phyloP scores from a whole-genome alignment of 2,113 vertebrate species.

The Cricetomys ansorgei region DNA sequence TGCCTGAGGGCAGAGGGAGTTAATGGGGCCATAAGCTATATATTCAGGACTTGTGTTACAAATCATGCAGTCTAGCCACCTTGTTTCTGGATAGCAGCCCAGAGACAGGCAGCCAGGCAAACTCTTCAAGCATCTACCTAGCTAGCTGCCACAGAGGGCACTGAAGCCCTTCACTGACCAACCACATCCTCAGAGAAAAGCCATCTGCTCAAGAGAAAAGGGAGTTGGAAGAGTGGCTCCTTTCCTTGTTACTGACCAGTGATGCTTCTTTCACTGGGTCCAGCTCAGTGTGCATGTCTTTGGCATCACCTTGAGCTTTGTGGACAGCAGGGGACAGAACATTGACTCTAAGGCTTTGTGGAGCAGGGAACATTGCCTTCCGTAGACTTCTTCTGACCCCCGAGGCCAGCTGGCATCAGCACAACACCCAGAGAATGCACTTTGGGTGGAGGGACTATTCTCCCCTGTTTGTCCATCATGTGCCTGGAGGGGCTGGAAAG shows the following conservation, averaged over 20 bases:
- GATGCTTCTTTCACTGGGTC: background rate
- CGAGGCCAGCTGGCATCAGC: background rate
- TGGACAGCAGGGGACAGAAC: background rate
- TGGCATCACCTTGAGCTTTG: background rate
- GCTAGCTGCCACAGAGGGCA: background rate
- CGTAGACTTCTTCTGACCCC: no score
- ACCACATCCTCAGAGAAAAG: background rate
- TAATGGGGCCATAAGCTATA: background rate
- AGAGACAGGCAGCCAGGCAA: background rate
- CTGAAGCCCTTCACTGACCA: background rate
- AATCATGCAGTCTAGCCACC: background rate
- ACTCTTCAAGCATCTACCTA: rapidly evolving
- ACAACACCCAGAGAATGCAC: background rate
- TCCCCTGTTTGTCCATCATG: background rate
- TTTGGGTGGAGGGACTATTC: background rate
- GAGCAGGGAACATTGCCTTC: background rate
- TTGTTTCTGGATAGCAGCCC: background rate
- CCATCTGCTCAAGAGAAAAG: background rate
- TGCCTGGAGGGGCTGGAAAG: background rate
- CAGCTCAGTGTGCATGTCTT: background rate
- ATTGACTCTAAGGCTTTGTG: background rate
- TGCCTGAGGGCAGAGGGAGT: background rate
- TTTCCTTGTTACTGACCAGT: background rate
- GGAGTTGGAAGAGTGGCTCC: background rate
- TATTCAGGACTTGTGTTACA: no score